Percentiles rank a stretch among this genome's conserved stretches.
Conservation (phyloP, 2,888 invertebrate genomes). For the Heliconius ethilla region DNA sequence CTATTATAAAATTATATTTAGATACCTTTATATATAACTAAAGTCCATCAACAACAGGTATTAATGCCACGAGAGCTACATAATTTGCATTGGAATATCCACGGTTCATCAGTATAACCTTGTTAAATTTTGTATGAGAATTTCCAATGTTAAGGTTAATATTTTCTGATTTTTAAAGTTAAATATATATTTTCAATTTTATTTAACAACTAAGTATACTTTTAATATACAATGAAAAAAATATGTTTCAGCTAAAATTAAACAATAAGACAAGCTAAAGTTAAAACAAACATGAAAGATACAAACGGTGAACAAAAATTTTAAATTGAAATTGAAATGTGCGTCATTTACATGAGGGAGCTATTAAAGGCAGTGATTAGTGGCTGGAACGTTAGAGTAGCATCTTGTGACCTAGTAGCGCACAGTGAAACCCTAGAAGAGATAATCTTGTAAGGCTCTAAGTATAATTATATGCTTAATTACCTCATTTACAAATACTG, state of each 20-base stretch:
- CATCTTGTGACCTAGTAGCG: conserved; percentile 18
- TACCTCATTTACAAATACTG: not conserved
- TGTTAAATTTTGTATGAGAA: conserved; percentile 14
- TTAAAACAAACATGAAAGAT: not conserved
- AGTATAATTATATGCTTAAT: conserved; percentile 9
- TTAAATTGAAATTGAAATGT: not conserved
- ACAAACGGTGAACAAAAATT: not conserved
- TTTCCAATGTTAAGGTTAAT: not conserved
- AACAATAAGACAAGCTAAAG: not conserved
- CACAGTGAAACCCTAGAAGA: conserved; percentile 16
- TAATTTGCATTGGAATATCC: conserved; percentile 22
- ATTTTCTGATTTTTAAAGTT: not conserved
- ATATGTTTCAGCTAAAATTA: not conserved
- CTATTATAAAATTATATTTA: not conserved
- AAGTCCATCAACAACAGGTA: not conserved
- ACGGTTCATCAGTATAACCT: conserved; percentile 8
- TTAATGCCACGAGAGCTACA: conserved; percentile 14
- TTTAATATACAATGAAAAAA: too few relatives aligned
- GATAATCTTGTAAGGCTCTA: conserved; percentile 10
- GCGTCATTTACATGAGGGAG: conserved; percentile 4
- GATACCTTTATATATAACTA: not conserved
- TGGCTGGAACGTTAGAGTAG: not conserved
- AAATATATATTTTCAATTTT: too few relatives aligned
- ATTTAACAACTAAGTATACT: too few relatives aligned
- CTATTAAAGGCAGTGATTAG: conserved; percentile 23